Evolutionary conservation across 2,888 invertebrate genomes (phyloP).

Genomic region (Pterostichus niger): DNA sequence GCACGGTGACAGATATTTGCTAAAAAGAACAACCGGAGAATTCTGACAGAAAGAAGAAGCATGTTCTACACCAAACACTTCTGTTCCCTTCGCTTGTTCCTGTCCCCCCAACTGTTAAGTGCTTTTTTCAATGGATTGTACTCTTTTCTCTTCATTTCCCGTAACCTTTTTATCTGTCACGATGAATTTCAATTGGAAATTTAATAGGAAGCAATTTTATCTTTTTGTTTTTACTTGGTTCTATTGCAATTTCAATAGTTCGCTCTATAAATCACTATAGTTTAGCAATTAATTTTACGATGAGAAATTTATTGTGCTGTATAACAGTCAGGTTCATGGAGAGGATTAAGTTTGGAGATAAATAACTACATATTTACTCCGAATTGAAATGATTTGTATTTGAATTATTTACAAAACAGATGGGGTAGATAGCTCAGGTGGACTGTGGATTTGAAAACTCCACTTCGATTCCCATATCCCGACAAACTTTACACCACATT

Average conservation of each 20-base stretch:
- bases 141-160: slow-evolving; percentile 2
- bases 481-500: no score
- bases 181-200: slow-evolving; percentile 48
- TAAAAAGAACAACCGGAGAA: not conserved
- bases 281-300: not conserved
- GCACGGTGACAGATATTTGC: slow-evolving; percentile 31
- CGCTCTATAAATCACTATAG: not conserved
- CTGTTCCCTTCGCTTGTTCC: not conserved
- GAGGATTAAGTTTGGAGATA: no score
- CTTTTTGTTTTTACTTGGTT: not conserved
- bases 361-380: no score
- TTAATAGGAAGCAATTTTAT: slow-evolving; percentile 33
- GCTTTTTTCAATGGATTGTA: slow-evolving; percentile 40
- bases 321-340: no score
- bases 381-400: no score
- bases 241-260: no score
- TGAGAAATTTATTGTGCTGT: no score
- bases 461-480: no score
- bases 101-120: slow-evolving; percentile 3
- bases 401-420: no score
- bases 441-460: no score
- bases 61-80: slow-evolving; percentile 4
- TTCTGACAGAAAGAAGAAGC: slow-evolving; percentile 9
- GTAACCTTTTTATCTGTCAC: slow-evolving; percentile 46
- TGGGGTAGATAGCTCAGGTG: no score